Base-by-base conservation (phyloP, 2,888 invertebrate genomes). In the Lepetodrilus schrolli region DNA sequence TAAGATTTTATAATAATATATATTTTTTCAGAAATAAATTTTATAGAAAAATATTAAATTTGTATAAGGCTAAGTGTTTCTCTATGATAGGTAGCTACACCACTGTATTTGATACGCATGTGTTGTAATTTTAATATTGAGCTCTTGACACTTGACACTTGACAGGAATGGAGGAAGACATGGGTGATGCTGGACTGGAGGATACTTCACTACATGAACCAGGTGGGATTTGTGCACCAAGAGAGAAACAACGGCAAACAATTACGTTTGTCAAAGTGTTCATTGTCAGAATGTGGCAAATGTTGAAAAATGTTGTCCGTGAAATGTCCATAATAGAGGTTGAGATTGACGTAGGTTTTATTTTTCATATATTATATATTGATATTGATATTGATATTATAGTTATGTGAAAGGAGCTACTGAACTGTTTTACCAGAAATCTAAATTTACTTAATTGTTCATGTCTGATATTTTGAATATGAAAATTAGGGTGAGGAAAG, bases 161-260 rank as follows among this genome's bases (percentile, higher is more conserved):
- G 81, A 4, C 75, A 87, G 86, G 84, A 85, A 37, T 88, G 87
- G 88, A 80, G 79, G 36, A 82, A 81, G 70, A 81, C 84, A 4
- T 89, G 87, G 85, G 70, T 86, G 38, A 80, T 87, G 77, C 71
- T 87, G 20, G 83, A 82, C 74, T 82, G 83, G 74, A 82, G 84
- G 74, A 77, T 81, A 1, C 75, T 87, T 13, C 76, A 80, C 73
- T 87, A 79, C 73, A 81, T 82, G 78, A 79, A 84, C 58, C 82
- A 81, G 78, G 87, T 86, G 75, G 70, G 78, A 43, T 21, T n/a
- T n/a, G n/a, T n/a, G n/a, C n/a, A n/a, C n/a, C n/a, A n/a, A n/a
- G n/a, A n/a, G n/a, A n/a, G n/a, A n/a, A n/a, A n/a, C n/a, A n/a
- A n/a, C n/a, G n/a, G n/a, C n/a, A n/a, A n/a, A n/a, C n/a, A n/a